Evolutionary conservation across 23 tunicate genomes (phyloP).

Genomic region (Styela clava): DNA sequence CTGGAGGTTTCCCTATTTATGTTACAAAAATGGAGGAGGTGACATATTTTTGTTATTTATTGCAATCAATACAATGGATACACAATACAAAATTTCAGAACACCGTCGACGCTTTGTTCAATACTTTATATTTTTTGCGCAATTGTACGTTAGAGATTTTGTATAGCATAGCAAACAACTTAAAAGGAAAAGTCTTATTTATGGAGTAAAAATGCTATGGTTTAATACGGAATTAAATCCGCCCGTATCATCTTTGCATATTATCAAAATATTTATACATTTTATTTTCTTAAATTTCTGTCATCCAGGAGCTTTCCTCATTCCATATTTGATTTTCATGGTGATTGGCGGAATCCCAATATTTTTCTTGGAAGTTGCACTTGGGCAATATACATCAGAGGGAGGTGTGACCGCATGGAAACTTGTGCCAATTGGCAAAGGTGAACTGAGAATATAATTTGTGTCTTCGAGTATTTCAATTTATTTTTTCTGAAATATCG

Average conservation of each 20-base stretch:
- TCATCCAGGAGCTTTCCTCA: slow-evolving; percentile 30
- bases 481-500: no score
- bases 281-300: not conserved
- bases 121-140: no score
- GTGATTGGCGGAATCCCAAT: slow-evolving; percentile 34
- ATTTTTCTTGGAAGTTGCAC: slow-evolving; percentile 30
- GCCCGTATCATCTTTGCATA: no score
- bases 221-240: no score
- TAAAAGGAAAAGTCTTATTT: no score
- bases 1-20: slow-evolving; percentile 98
- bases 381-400: slow-evolving; percentile 29
- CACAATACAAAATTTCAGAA: no score
- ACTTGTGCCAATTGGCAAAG: slow-evolving; percentile 23
- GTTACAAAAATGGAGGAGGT: slow-evolving; percentile 99
- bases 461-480: no score
- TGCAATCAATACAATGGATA: not conserved
- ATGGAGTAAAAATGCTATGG: no score
- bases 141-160: no score
- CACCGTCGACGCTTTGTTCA: no score
- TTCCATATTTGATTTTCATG: slow-evolving; percentile 31
- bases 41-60: not conserved
- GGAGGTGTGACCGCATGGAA: slow-evolving; percentile 41
- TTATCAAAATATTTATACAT: no score
- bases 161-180: no score
- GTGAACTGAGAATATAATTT: not conserved